Percentiles rank a stretch among this genome's conserved stretches.
Conservation (phyloP, 2,888 invertebrate species). For the Lasioglossum villosulum region DNA sequence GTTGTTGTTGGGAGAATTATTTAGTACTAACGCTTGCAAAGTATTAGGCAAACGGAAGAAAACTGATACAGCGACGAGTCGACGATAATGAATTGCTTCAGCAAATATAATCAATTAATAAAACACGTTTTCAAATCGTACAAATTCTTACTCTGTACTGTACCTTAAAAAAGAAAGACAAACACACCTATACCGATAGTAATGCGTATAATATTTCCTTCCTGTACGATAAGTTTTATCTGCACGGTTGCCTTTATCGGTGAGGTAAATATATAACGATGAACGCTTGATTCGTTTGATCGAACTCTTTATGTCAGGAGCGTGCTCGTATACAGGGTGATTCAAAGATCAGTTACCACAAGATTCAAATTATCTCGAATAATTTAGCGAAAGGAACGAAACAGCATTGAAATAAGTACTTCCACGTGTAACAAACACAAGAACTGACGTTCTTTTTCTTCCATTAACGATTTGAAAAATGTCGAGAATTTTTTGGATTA, state of each 20-base stretch:
- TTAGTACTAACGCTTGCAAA: too few species aligned
- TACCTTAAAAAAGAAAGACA: not conserved
- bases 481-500: too few species aligned
- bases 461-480: too few species aligned
- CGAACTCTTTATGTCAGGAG: not conserved
- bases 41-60: not conserved
- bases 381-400: not conserved
- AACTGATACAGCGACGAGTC: not conserved
- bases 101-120: not conserved
- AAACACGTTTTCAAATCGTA: not conserved
- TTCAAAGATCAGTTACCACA: not conserved
- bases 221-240: conserved; percentile 2
- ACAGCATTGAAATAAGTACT: not conserved
- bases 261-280: not conserved
- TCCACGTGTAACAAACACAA: not conserved
- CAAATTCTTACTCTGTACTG: not conserved
- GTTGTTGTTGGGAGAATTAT: not conserved
- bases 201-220: not conserved
- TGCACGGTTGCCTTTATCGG: not conserved
- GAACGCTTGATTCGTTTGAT: not conserved
- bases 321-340: not conserved
- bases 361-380: not conserved
- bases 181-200: not conserved
- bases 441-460: not conserved
- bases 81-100: not conserved